Evolutionary conservation across 2,888 invertebrate genomes (phyloP), one percentile per base, ranked within the genome.

Genomic region (Hipparchia semele): DNA sequence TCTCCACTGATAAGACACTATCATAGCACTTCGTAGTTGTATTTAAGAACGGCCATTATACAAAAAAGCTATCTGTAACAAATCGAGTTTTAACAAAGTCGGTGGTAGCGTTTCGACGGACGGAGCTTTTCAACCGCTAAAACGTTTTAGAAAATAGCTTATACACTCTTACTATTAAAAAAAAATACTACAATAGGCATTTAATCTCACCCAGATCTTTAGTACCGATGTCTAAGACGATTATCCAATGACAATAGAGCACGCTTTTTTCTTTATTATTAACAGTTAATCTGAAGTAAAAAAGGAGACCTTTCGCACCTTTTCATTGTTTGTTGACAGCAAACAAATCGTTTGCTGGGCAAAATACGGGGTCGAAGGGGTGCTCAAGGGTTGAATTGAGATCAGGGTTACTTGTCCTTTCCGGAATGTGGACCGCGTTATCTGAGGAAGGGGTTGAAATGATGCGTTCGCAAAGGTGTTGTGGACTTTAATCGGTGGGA

Each of bases 271-370:
- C 77, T 79, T 81, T 60, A 60, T 86, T 85, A 87, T 87, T 88
- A 88, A 86, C 87, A 83, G 88, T 90, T 90, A 89, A 90, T 90
- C 89, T 90, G 79, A 73, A 77, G 82, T 80, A 83, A 85, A 82
- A 84, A 85, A 81, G 9, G 80, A 82, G 84, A 81, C 76, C 81
- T 80, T 89, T 90, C 86, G 85, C 91, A 91, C 91, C 91, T 91
- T 87, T 86, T 87, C 85, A 85, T 92, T 93, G 91, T 93, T 88
- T 88, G 89, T 88, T 91, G 91, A 90, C 92, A 87, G 88, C 89
- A 92, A 94, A 93, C 93, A 93, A 92, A 94, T 93, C 90, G 92
- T 92, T 91, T 90, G 89, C 89, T 89, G 86, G 82, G 82, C 88
- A 86, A 89, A 90, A 90, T 87, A 88, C 83, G 82, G 88, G 90